These are phyloP conservation scores for Brachionus angularis DNA, from an alignment of 1,140 invertebrate genomes.

Conservation along the genomic window DNA sequence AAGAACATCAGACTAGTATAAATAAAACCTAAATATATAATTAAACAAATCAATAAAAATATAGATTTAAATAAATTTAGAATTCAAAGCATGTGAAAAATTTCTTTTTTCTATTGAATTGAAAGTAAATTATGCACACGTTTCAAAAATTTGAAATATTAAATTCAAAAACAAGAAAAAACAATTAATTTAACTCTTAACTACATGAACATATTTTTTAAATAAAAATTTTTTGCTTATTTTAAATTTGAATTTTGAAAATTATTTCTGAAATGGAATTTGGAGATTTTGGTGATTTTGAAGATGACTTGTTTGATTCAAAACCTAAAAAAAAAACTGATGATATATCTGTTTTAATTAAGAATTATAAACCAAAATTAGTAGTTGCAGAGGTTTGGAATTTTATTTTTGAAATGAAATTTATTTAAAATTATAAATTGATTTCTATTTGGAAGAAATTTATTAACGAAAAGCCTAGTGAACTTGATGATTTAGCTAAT, in stretches of 20 bases:
- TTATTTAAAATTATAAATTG: not conserved
- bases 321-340: conserved; percentile 13
- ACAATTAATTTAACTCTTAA: not conserved
- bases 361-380: conserved; percentile 16
- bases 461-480: conserved; percentile 13
- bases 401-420: not conserved
- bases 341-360: conserved; percentile 14
- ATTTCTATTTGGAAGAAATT: not conserved
- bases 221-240: not conserved
- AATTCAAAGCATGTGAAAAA: no score
- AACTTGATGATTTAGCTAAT: conserved; percentile 24
- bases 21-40: no score
- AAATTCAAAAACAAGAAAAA: not conserved
- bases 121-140: conserved; percentile 30
- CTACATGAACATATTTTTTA: not conserved
- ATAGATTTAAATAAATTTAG: no score
- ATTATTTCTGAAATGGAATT: not conserved
- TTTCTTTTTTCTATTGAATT: no score
- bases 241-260: not conserved
- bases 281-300: conserved; percentile 38
- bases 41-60: no score
- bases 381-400: not conserved
- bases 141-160: conserved; percentile 9
- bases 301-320: conserved; percentile 36
- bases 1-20: no score